These are phyloP conservation scores for Eudemis profundana DNA, from an alignment of 2,888 invertebrate genomes.

Conservation along the genomic window DNA sequence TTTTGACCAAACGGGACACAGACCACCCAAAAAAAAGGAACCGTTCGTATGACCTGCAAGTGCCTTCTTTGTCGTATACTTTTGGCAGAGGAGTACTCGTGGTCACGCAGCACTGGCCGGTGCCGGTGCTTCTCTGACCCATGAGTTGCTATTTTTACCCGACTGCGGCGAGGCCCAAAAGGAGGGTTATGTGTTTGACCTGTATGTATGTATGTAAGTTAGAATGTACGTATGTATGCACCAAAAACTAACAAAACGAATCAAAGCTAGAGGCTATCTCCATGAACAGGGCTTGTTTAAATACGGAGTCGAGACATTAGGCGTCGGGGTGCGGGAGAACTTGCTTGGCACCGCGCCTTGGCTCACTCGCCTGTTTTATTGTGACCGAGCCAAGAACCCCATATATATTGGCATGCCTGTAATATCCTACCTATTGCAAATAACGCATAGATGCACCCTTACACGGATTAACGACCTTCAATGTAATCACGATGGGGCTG, in stretches of 20 bases:
- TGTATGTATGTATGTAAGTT: no score
- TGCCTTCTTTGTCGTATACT: no score
- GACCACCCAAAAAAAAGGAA: no score
- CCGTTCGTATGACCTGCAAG: no score
- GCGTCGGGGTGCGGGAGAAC: constrained; percentile 54
- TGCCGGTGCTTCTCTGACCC: no score
- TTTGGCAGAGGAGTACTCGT: no score
- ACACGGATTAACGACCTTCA: not conserved
- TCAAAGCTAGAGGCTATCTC: constrained; percentile 8
- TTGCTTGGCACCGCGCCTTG: constrained; percentile 75
- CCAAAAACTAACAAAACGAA: not conserved
- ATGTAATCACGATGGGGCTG: not conserved
- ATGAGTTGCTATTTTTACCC: no score
- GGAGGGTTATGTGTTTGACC: no score
- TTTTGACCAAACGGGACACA: no score
- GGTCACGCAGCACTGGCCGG: no score
- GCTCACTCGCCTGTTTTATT: constrained; percentile 69
- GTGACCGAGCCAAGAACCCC: constrained; percentile 72
- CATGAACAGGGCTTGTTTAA: constrained; percentile 26
- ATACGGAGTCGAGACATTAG: constrained; percentile 29
- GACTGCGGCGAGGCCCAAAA: no score
- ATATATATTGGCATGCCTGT: constrained; percentile 52
- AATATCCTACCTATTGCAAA: constrained; percentile 34
- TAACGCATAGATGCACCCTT: constrained; percentile 16
- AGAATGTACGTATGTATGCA: no score